These are phyloP conservation scores for Xenopus petersii DNA, from an alignment of 2,797 vertebrate genomes.

Conservation along the genomic window DNA sequence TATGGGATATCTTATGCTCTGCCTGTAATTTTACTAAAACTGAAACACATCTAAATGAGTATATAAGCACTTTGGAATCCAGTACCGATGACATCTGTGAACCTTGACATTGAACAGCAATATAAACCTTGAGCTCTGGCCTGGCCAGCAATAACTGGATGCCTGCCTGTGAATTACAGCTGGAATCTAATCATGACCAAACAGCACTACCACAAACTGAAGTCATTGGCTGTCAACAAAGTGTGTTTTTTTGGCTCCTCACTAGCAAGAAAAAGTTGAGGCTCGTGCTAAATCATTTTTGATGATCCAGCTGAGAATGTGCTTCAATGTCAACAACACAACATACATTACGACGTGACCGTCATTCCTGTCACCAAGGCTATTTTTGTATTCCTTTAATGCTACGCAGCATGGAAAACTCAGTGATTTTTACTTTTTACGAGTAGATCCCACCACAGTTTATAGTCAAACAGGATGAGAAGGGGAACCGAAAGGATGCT, in stretches of 20 bases:
- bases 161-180: constrained; percentile 31
- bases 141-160: constrained; percentile 25
- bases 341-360: constrained; percentile 13
- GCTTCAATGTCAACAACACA: constrained; percentile 34
- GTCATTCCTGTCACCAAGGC: constrained; percentile 15
- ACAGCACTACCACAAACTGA: constrained; percentile 21
- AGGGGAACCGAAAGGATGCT: too few species aligned
- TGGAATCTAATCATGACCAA: constrained; percentile 22
- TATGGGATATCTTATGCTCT: too few species aligned
- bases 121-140: constrained; percentile 9
- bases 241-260: constrained; percentile 29
- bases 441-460: neutral
- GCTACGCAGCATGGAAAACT: neutral
- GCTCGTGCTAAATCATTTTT: constrained; percentile 25
- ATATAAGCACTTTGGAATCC: too few species aligned
- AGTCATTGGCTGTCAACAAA: constrained; percentile 33
- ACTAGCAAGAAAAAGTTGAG: constrained; percentile 7
- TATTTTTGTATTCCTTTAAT: constrained; percentile 24
- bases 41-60: too few species aligned
- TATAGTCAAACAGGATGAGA: too few species aligned
- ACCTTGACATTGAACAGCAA: too few species aligned
- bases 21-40: too few species aligned
- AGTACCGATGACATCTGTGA: too few species aligned
- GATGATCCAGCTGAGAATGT: constrained; percentile 15
- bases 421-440: neutral